Evolutionary conservation across 2,888 invertebrate species (phyloP).

Genomic region (Cosmopolites sordidus): DNA sequence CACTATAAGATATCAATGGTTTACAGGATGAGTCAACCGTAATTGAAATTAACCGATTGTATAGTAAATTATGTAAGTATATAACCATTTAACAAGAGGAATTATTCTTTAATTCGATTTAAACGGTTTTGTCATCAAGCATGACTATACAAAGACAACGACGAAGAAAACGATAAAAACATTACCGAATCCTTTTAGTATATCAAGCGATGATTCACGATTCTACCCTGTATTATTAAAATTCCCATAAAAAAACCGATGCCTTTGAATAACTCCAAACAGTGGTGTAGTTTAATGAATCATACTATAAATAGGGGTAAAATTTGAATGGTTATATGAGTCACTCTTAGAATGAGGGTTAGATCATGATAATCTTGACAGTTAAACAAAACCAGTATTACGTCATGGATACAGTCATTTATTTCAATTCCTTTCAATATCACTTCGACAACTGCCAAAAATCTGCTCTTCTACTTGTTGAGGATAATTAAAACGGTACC

Average conservation of each 20-base stretch:
- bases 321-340: slow-evolving; percentile 20
- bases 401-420: slow-evolving; percentile 1
- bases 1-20: background rate
- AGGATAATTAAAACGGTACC: background rate
- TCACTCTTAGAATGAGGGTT: slow-evolving; percentile 20
- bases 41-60: background rate
- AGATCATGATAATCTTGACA: slow-evolving; percentile 13
- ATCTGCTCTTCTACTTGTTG: background rate
- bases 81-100: background rate
- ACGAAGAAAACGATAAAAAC: background rate
- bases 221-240: slow-evolving; percentile 3
- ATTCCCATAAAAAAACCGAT: slow-evolving; percentile 2
- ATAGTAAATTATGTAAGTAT: background rate
- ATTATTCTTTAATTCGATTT: background rate
- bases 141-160: background rate
- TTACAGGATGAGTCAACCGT: background rate
- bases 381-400: slow-evolving; percentile 11
- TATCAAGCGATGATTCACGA: background rate
- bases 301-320: slow-evolving; percentile 23
- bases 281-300: slow-evolving; percentile 17
- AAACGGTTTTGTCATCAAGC: background rate
- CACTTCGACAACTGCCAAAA: background rate
- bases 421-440: background rate
- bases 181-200: background rate
- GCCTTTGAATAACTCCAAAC: slow-evolving; percentile 11